These are phyloP conservation scores for rat (Rattus norvegicus) DNA, from an alignment of 2,113 vertebrate genomes.

Conservation along the genomic window GRCr8 NC_086027.1:9521501-9522000, in stretches of 20 bases:
- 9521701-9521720: not conserved
- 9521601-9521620: not conserved
- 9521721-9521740: not conserved
- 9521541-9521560: not conserved
- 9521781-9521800: fast-evolving
- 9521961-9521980: not conserved
- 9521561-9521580: not conserved
- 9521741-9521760: no score
- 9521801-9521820: not conserved
- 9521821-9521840: not conserved
- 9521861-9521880: slow-evolving; percentile 37
- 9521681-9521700: not conserved
- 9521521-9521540: not conserved
- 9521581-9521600: not conserved
- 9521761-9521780: not conserved
- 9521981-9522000: not conserved
- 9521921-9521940: not conserved
- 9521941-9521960: not conserved
- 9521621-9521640: not conserved
- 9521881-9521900: not conserved
- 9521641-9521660: not conserved
- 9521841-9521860: not conserved
- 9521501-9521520: not conserved
- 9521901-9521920: not conserved
- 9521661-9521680: no score